These are phyloP conservation scores for Corythoichthys haematopterus DNA, from an alignment of 2,113 vertebrate genomes.

Conservation along the genomic window DNA sequence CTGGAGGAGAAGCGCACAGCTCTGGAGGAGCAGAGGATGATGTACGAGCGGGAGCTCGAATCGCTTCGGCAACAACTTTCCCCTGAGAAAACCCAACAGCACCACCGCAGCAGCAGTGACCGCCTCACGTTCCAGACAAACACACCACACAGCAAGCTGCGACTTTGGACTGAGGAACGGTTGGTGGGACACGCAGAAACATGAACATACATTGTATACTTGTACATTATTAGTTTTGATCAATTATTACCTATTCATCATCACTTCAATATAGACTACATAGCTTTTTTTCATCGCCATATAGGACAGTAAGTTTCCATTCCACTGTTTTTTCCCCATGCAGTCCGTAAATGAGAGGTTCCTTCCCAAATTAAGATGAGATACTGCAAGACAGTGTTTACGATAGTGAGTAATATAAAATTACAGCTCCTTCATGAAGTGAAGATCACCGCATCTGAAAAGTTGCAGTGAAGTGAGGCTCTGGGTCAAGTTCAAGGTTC, in stretches of 20 bases:
- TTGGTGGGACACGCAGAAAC: constrained; percentile 41
- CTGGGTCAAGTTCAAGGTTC: not conserved
- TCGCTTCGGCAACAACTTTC: constrained; percentile 91
- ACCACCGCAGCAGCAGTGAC: constrained; percentile 75
- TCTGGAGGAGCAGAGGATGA: constrained; percentile 92
- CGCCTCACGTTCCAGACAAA: constrained; percentile 80
- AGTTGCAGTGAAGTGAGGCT: not conserved
- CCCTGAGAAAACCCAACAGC: constrained; percentile 79
- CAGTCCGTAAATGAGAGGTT: not conserved
- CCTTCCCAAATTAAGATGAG: not conserved
- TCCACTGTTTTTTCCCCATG: not conserved
- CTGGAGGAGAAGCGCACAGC: constrained; percentile 90
- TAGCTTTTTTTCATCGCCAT: not conserved
- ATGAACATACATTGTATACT: not conserved
- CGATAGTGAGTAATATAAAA: not conserved
- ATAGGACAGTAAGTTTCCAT: not conserved
- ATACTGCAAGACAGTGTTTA: constrained; percentile 3
- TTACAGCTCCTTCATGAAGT: not conserved
- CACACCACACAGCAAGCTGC: constrained; percentile 80
- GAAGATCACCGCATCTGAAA: constrained; percentile 4
- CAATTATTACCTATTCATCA: not conserved
- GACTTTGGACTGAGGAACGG: constrained; percentile 94
- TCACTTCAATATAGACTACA: not conserved
- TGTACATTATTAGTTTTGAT: not conserved
- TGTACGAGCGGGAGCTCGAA: constrained; percentile 92